These are phyloP conservation scores for Bucco capensis DNA, from an alignment of 2,113 vertebrate genomes.

Conservation along the genomic window DNA sequence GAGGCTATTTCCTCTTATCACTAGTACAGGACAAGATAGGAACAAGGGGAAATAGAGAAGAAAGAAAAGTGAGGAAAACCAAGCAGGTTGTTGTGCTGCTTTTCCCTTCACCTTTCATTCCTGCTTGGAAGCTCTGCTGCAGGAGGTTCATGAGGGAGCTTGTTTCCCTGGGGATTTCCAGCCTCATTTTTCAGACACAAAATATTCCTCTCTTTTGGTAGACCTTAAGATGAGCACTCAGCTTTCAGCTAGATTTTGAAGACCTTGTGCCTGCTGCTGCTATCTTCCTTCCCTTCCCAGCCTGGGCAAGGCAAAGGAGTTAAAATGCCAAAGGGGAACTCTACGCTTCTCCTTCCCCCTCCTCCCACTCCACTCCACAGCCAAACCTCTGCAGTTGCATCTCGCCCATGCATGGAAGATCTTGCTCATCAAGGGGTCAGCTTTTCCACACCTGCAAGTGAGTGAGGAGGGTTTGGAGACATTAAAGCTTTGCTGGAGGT, in stretches of 20 bases:
- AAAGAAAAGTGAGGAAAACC: neutral
- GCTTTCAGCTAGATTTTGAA: neutral
- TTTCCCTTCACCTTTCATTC: neutral
- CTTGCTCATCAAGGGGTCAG: neutral
- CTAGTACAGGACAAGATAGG: neutral
- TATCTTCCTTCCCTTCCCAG: neutral
- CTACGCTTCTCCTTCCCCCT: neutral
- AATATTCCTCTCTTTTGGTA: neutral
- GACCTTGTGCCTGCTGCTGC: neutral
- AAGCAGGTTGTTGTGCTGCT: neutral
- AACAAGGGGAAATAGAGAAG: neutral
- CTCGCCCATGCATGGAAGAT: rapidly evolving
- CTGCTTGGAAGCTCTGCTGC: neutral
- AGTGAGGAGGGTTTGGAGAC: neutral
- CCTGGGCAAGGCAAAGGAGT: rapidly evolving
- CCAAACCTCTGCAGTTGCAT: neutral
- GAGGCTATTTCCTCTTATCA: too few species aligned
- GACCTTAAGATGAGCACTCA: rapidly evolving
- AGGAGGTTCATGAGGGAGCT: neutral
- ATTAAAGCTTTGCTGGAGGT: neutral
- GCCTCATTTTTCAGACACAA: neutral
- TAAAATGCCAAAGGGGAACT: neutral
- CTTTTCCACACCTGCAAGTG: neutral
- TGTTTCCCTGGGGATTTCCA: constrained; percentile 23
- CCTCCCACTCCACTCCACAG: neutral